Base-by-base conservation (phyloP, 2,797 vertebrate genomes). In the Calcarius lapponicus region DNA sequence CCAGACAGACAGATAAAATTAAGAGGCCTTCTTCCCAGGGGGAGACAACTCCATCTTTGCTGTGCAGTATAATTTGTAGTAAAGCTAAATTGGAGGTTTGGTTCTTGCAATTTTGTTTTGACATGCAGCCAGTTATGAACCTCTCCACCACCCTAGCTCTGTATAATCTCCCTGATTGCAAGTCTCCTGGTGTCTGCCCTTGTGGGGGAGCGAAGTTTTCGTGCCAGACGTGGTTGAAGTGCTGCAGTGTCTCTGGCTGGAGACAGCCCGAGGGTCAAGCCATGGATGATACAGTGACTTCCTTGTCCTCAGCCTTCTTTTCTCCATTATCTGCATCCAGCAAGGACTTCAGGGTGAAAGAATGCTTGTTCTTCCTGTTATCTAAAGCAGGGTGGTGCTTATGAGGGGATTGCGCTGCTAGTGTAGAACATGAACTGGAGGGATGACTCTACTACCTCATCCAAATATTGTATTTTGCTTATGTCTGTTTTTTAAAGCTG, bases 401-500 rank as follows among this genome's bases (percentile, higher is more conserved):
- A 1, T 13, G 11, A n/a, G n/a, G 28, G 29, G 24, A 22, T 58
- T 47, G 31, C 7, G 3, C 11, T 84, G n/a, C n/a, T 43, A 5
- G 8, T 13, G 7, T 43, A 56, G 31, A 51, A 45, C 28, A 22
- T 1, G 1, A 43, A 31, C 51, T 10, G 2, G 1, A 0, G 0
- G 6, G 28, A 20, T 61, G 36, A 34, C n/a, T 81, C 34, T 43
- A 3, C 50, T 61, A 1, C 18, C 6, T 57, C 1, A 3, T 40
- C 45, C 43, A 66, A 22, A 38, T 72, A 15, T 10, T 70, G 8
- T 17, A 8, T 54, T 79, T 72, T 75, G 8, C 18, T 45, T 43
- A 6, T n/a, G 12, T 40, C 38, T 40, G 22, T 38, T 69, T 34
- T 64, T 24, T 54, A 38, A 79, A 69, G 9, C 28, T 58, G 7